These are phyloP conservation scores for Ectemnius lituratus DNA, from an alignment of 2,888 invertebrate species.

Conservation along the genomic window DNA sequence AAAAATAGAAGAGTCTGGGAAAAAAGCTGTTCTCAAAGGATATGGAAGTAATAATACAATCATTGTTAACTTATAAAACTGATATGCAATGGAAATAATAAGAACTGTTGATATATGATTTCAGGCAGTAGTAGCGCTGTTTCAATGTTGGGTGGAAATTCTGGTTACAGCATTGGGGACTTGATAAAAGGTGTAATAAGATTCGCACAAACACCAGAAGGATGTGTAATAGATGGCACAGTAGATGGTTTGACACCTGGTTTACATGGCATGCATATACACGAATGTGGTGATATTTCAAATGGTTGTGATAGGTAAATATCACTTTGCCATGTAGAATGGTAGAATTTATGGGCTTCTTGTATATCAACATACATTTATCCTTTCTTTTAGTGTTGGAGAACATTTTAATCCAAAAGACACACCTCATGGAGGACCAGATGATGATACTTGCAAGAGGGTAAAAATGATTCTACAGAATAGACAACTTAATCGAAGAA, in stretches of 20 bases:
- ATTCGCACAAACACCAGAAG: slow-evolving; percentile 82
- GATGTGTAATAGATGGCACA: slow-evolving; percentile 89
- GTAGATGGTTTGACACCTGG: slow-evolving; percentile 88
- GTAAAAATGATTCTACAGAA: slow-evolving; percentile 60
- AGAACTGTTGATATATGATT: slow-evolving; percentile 48
- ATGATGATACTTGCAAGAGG: slow-evolving; percentile 76
- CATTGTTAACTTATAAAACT: background rate
- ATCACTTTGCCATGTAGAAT: background rate
- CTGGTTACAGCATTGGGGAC: slow-evolving; percentile 77
- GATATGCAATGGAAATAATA: background rate
- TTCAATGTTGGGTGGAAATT: slow-evolving; percentile 81
- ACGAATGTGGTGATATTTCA: slow-evolving; percentile 88
- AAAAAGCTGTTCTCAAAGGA: slow-evolving; percentile 88
- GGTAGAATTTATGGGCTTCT: background rate
- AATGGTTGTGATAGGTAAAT: slow-evolving; percentile 80
- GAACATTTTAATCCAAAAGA: slow-evolving; percentile 81
- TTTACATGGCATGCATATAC: slow-evolving; percentile 81
- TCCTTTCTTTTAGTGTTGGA: slow-evolving; percentile 79
- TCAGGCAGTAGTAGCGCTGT: slow-evolving; percentile 83
- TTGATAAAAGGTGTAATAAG: slow-evolving; percentile 86
- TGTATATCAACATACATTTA: background rate
- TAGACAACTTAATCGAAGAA: slow-evolving; percentile 11
- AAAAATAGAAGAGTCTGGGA: slow-evolving; percentile 81
- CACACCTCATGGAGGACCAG: slow-evolving; percentile 79
- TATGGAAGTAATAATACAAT: slow-evolving; percentile 81